A percentile compares a stretch with the other conserved stretches of the same genome.
phyloP scores from a whole-genome alignment of 2,797 vertebrate species.

The Enteromius argenteus region DNA sequence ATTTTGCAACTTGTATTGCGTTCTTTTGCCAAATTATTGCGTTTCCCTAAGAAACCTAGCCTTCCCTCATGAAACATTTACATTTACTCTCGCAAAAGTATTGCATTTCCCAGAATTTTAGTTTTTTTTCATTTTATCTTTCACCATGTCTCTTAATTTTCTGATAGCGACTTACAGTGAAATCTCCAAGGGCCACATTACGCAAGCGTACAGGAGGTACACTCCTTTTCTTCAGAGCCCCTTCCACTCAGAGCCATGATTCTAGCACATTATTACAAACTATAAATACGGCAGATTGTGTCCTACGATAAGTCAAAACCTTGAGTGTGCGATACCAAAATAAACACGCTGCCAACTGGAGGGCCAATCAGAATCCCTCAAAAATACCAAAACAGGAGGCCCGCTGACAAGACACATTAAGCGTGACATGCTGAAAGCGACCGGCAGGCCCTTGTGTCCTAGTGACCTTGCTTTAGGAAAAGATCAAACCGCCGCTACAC shows the following conservation, averaged over 20 bases:
- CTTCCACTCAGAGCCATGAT: not conserved
- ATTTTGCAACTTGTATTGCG: not conserved
- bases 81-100: no score
- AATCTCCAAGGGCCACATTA: conserved; percentile 32
- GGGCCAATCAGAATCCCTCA: conserved; percentile 34
- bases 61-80: accelerated
- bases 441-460: conserved; percentile 26
- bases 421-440: conserved; percentile 33
- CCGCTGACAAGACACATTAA: conserved; percentile 51
- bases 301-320: conserved; percentile 42
- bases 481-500: conserved; percentile 25
- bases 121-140: not conserved
- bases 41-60: accelerated
- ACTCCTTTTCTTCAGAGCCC: not conserved
- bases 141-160: not conserved
- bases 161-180: conserved; percentile 33
- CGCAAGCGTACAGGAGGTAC: conserved; percentile 42
- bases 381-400: conserved; percentile 40
- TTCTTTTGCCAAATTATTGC: not conserved
- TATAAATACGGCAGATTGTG: conserved; percentile 46
- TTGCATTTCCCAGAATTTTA: no score
- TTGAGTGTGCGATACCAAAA: conserved; percentile 43
- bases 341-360: conserved; percentile 35
- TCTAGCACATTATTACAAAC: conserved; percentile 34
- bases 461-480: conserved; percentile 33